A percentile compares a stretch with the other conserved stretches of the same genome.
Conservation (phyloP, 2,888 invertebrate genomes). For the Allacma fusca region DNA sequence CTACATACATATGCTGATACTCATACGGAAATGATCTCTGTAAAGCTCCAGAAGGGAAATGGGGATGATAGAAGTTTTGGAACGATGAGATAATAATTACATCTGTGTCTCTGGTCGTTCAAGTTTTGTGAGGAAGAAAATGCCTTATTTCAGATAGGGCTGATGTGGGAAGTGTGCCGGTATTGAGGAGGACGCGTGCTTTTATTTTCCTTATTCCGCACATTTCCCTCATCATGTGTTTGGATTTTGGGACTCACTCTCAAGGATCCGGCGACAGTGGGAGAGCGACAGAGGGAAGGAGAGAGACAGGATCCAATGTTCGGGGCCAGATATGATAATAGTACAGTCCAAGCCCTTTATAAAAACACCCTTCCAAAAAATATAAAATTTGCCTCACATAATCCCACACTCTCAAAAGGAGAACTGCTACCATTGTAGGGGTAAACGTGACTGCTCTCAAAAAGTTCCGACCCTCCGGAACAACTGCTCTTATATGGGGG, state of each 20-base stretch:
- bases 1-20: too few species aligned
- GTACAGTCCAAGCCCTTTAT: too few species aligned
- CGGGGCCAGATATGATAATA: too few species aligned
- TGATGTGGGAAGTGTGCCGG: constrained; percentile 35
- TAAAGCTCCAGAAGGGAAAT: constrained; percentile 3
- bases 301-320: too few species aligned
- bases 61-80: constrained; percentile 16
- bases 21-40: too few species aligned
- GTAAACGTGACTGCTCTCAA: too few species aligned
- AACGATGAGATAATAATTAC: constrained; percentile 2
- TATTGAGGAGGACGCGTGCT: constrained; percentile 27
- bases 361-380: too few species aligned
- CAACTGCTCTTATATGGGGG: too few species aligned
- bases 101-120: constrained; percentile 2
- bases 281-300: not conserved
- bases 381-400: too few species aligned
- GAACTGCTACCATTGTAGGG: too few species aligned
- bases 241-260: not conserved
- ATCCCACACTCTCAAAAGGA: not conserved
- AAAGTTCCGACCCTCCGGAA: too few species aligned
- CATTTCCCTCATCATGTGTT: not conserved
- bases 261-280: not conserved
- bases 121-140: not conserved
- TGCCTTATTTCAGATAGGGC: not conserved
- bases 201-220: not conserved